A percentile compares a stretch with the other conserved stretches of the same genome.
phyloP scores from a whole-genome alignment of 2,888 invertebrate genomes.

The Heliconius cydno region DNA sequence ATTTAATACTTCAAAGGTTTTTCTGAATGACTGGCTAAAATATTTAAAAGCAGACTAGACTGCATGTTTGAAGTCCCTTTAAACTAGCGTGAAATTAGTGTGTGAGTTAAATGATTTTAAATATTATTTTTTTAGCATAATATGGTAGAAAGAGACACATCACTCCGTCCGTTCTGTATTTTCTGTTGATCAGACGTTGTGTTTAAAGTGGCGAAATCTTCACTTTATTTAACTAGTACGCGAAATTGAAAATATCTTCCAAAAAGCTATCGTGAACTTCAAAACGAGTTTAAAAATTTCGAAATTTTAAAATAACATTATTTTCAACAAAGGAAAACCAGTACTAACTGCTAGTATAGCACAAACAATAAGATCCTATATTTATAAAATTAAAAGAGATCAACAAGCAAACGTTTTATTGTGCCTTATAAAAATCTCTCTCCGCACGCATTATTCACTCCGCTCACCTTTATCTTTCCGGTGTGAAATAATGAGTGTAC shows the following conservation, averaged over 20 bases:
- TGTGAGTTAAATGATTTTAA: background rate
- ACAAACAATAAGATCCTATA: background rate
- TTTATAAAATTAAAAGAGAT: slow-evolving; percentile 15
- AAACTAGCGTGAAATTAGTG: background rate
- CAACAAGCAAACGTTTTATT: slow-evolving; percentile 33
- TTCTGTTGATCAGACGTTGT: no score
- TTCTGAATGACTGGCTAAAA: background rate
- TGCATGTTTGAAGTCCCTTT: background rate
- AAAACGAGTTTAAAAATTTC: background rate
- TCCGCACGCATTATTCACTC: slow-evolving; percentile 42
- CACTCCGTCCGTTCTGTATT: background rate
- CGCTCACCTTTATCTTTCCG: slow-evolving; percentile 46
- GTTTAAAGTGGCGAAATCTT: no score
- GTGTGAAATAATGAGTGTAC: slow-evolving; percentile 48
- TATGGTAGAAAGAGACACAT: background rate
- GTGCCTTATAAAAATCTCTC: slow-evolving; percentile 42
- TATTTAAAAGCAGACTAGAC: no score
- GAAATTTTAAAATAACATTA: background rate
- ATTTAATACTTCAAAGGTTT: background rate
- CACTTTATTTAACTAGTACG: no score
- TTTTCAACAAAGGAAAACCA: background rate
- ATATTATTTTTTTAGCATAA: background rate
- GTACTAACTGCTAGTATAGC: background rate
- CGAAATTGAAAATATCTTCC: no score
- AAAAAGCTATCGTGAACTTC: no score